Evolutionary conservation across 2,888 invertebrate genomes (phyloP).

Genomic region (Mesorhabditis belari): DNA sequence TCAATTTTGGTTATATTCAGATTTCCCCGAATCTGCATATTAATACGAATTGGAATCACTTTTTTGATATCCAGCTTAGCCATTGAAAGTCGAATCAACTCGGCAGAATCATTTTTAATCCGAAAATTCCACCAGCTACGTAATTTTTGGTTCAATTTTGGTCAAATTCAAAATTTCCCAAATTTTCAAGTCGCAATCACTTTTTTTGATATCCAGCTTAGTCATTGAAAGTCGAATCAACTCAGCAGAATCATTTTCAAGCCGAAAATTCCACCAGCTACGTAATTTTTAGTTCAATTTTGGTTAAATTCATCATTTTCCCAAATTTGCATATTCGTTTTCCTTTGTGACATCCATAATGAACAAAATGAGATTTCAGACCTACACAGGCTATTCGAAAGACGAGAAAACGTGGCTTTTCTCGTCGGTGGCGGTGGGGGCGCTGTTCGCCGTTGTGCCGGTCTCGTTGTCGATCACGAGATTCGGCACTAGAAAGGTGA

Average conservation of each 20-base stretch:
- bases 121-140: no score
- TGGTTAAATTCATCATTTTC: no score
- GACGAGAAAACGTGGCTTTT: slow-evolving; percentile 40
- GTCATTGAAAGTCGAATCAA: neutral
- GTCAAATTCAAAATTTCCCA: no score
- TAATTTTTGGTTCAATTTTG: no score
- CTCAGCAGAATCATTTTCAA: no score
- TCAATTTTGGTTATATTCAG: no score
- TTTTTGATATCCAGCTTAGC: neutral
- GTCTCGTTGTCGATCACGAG: slow-evolving; percentile 33
- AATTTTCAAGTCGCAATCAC: neutral
- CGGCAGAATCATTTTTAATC: no score
- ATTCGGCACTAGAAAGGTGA: slow-evolving; percentile 34
- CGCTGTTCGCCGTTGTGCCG: slow-evolving; percentile 45
- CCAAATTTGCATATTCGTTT: neutral
- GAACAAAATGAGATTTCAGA: slow-evolving; percentile 7
- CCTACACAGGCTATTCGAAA: slow-evolving; percentile 37
- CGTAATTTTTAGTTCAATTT: no score
- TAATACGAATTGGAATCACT: no score
- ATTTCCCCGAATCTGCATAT: no score
- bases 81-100: neutral
- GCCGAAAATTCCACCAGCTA: no score
- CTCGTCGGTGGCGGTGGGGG: slow-evolving; percentile 47
- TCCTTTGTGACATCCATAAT: neutral
- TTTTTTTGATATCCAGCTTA: neutral